These are phyloP conservation scores for Aspidiotus destructor DNA, from an alignment of 2,888 invertebrate genomes.

Conservation along the genomic window DNA sequence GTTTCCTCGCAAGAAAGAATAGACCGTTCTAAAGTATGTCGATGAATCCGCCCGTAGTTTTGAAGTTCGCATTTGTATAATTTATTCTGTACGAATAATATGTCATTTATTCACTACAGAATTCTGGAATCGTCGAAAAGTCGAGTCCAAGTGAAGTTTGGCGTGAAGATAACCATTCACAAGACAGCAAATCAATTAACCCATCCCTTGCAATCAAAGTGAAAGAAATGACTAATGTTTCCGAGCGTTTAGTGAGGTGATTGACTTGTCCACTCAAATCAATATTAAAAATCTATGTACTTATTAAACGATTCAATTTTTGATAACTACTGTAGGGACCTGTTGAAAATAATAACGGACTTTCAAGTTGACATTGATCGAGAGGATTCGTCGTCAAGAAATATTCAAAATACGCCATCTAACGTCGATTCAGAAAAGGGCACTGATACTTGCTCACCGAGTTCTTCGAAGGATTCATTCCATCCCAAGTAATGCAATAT, in stretches of 20 bases:
- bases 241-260: slow-evolving; percentile 16
- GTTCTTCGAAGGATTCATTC: background rate
- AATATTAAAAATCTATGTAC: too few species aligned
- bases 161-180: background rate
- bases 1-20: background rate
- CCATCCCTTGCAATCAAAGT: background rate
- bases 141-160: background rate
- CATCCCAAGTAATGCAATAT: too few species aligned
- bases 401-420: background rate
- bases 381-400: background rate
- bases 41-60: background rate
- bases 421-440: background rate
- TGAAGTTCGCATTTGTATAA: too few species aligned
- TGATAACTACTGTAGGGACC: slow-evolving; percentile 1
- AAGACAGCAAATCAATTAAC: background rate
- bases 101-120: background rate
- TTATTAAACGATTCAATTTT: background rate
- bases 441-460: background rate
- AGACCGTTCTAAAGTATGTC: slow-evolving; percentile 7
- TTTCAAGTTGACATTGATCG: slow-evolving; percentile 8
- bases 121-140: background rate
- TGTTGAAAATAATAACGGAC: slow-evolving; percentile 16
- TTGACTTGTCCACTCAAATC: too few species aligned
- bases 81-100: background rate
- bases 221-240: slow-evolving; percentile 11